These are phyloP conservation scores for Drosophila percnosoma DNA, from an alignment of 2,888 invertebrate species.

Conservation along the genomic window DNA sequence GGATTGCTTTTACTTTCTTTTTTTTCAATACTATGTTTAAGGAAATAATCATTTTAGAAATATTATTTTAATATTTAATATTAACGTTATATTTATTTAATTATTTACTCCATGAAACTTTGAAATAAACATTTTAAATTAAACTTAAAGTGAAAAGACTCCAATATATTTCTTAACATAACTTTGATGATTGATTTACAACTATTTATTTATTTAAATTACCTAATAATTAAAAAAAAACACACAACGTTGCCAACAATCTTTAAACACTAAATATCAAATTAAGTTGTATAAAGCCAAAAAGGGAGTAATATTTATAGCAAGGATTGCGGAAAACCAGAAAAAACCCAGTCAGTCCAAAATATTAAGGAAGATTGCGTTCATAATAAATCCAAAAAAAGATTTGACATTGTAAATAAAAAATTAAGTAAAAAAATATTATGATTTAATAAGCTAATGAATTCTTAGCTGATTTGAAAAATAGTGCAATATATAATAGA, in stretches of 20 bases:
- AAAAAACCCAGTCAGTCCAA: accelerated
- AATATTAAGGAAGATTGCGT: accelerated
- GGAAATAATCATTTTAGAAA: neutral
- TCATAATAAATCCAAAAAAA: neutral
- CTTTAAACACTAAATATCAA: neutral
- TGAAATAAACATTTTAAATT: neutral
- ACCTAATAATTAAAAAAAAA: neutral
- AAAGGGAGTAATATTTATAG: neutral
- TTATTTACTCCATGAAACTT: neutral
- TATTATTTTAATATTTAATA: neutral
- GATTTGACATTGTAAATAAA: neutral
- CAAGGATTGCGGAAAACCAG: neutral
- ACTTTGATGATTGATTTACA: neutral
- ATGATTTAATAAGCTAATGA: neutral
- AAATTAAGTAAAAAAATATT: neutral
- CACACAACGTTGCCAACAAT: neutral
- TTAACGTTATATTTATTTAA: neutral
- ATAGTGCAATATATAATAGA: neutral
- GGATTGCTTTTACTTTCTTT: too few relatives aligned
- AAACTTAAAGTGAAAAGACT: neutral
- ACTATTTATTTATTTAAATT: neutral
- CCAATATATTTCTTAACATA: neutral
- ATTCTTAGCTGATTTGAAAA: neutral
- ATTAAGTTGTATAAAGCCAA: neutral
- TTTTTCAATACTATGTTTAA: too few relatives aligned